Percentiles rank a stretch among this genome's conserved stretches.
phyloP scores from a whole-genome alignment of 2,797 vertebrate genomes.

The Platalea minor region DNA sequence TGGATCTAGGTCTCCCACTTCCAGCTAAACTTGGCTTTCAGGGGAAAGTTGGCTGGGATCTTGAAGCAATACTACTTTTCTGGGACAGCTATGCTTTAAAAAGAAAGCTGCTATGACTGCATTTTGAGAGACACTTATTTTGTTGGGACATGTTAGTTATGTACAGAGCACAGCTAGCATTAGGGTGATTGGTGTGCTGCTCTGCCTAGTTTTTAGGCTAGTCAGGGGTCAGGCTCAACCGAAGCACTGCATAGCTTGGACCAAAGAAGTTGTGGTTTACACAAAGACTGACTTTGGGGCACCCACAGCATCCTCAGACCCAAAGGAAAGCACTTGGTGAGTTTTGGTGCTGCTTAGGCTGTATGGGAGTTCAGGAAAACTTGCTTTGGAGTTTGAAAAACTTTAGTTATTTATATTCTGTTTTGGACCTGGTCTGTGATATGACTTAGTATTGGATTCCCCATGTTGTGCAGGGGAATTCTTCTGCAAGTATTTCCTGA shows the following conservation, averaged over 20 bases:
- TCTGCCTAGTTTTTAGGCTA: neutral
- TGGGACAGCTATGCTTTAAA: neutral
- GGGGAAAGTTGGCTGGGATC: neutral
- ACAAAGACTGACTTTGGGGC: neutral
- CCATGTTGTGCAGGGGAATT: neutral
- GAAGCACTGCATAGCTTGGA: neutral
- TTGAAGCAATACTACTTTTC: neutral
- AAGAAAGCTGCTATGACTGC: neutral
- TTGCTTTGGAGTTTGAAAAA: neutral
- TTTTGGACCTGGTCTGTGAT: neutral
- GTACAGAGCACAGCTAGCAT: neutral
- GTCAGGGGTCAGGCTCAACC: neutral
- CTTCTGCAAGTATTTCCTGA: neutral
- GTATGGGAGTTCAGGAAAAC: neutral
- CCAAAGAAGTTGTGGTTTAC: neutral
- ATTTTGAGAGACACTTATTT: neutral
- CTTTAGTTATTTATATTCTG: neutral
- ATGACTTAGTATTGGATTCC: neutral
- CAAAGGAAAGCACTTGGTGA: neutral
- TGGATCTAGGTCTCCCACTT: neutral
- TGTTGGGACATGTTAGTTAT: neutral
- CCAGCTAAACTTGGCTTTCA: neutral
- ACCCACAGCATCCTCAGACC: neutral
- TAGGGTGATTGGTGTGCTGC: neutral
- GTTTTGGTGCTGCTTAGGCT: neutral